phyloP scores from a whole-genome alignment of 2,888 invertebrate genomes.

The Pycnomerus fuliginosus region DNA sequence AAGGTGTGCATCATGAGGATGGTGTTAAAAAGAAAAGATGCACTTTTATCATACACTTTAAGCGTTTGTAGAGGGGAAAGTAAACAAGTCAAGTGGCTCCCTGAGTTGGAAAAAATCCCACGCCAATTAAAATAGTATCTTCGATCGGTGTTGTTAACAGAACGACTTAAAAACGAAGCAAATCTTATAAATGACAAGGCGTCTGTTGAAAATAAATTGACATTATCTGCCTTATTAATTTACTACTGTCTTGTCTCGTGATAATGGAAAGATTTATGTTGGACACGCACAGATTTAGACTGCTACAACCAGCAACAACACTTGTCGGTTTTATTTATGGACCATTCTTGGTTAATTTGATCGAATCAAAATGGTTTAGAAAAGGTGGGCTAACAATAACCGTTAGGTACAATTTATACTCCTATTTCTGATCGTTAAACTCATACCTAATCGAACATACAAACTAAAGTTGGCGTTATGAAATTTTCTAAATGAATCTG shows the following conservation, averaged over 20 bases:
- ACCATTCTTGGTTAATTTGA: conserved; percentile 9
- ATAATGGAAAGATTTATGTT: conserved; percentile 30
- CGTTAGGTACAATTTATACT: too few species aligned
- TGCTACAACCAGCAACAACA: conserved; percentile 10
- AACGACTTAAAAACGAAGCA: conserved; percentile 10
- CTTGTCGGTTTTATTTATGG: conserved; percentile 20
- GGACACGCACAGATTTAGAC: conserved; percentile 22
- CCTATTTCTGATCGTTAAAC: too few species aligned
- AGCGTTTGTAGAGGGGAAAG: conserved; percentile 10
- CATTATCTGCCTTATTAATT: conserved; percentile 31
- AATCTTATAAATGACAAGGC: conserved; percentile 13
- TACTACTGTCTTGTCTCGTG: conserved; percentile 26
- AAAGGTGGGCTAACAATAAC: too few species aligned
- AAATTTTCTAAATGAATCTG: too few species aligned
- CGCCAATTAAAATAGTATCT: conserved; percentile 31
- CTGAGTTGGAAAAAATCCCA: conserved; percentile 28
- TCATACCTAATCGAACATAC: too few species aligned
- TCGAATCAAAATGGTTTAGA: conserved; percentile 17
- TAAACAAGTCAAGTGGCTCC: conserved; percentile 21
- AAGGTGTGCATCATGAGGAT: conserved; percentile 8
- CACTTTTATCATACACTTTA: conserved; percentile 21
- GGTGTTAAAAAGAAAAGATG: conserved; percentile 1
- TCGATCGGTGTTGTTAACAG: conserved; percentile 26
- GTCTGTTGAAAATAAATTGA: conserved; percentile 15
- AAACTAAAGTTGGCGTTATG: too few species aligned